Percentiles rank a stretch among this genome's conserved stretches.
These are phyloP conservation scores for Ammodytes marinus DNA, from an alignment of 2,113 vertebrate species.

Conservation along the genomic window DNA sequence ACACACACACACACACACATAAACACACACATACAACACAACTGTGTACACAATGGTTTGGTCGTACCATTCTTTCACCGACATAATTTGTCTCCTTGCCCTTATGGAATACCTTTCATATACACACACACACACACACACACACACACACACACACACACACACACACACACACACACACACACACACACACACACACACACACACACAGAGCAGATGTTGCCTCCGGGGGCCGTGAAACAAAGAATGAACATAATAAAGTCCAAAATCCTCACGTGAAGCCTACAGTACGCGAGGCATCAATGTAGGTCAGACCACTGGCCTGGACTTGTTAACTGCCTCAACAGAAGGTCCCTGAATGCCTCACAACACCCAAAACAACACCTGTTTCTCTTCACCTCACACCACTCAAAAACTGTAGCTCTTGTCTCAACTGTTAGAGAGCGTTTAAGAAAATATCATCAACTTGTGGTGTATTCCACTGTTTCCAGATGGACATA, in stretches of 20 bases:
- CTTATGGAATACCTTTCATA: not conserved
- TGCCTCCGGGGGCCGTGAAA: not conserved
- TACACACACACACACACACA: not conserved
- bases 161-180: not conserved
- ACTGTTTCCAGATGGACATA: not conserved
- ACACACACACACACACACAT: not conserved
- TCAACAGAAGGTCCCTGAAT: slow-evolving; percentile 16
- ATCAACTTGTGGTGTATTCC: not conserved
- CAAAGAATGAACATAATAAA: not conserved
- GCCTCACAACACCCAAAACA: slow-evolving; percentile 26
- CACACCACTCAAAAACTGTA: not conserved
- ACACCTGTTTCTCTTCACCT: slow-evolving; percentile 47
- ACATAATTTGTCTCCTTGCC: slow-evolving; percentile 23
- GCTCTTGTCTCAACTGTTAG: not conserved
- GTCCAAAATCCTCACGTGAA: not conserved
- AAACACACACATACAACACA: not conserved
- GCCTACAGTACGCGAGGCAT: not conserved
- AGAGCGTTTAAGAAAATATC: not conserved
- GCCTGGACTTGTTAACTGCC: slow-evolving; percentile 40
- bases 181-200: not conserved
- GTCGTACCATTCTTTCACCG: slow-evolving; percentile 20
- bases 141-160: not conserved
- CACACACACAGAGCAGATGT: slow-evolving; percentile 16
- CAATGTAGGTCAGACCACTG: slow-evolving; percentile 23
- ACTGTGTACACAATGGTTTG: not conserved